Evolutionary conservation across 2,888 invertebrate species (phyloP).

Genomic region (Allacma fusca): DNA sequence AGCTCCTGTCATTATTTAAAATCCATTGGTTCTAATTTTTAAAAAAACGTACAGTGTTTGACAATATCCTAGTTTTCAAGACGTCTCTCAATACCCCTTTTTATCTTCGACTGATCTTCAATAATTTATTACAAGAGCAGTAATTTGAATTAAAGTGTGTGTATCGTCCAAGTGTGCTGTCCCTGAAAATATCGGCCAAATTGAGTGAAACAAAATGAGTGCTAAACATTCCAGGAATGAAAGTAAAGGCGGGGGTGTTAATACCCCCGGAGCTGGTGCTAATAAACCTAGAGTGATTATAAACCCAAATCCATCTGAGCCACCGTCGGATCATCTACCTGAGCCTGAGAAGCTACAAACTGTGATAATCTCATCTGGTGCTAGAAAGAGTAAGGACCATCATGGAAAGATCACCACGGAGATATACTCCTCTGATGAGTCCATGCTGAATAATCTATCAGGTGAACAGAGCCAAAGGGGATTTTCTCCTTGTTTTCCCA

Average conservation of each 20-base stretch:
- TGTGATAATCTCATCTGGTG: constrained; percentile 35
- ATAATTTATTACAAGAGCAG: too few relatives aligned
- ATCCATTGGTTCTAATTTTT: too few relatives aligned
- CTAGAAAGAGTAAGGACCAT: background rate
- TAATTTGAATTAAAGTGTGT: too few relatives aligned
- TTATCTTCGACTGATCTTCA: too few relatives aligned
- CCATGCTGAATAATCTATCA: background rate
- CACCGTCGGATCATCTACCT: background rate
- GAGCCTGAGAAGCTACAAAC: constrained; percentile 29
- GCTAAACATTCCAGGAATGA: constrained; percentile 1
- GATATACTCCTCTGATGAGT: constrained; percentile 6
- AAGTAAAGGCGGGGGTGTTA: background rate
- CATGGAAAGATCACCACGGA: constrained; percentile 19
- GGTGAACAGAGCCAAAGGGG: background rate
- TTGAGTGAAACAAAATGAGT: constrained; percentile 16
- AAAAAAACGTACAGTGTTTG: too few relatives aligned
- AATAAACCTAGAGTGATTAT: background rate
- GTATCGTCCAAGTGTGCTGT: too few relatives aligned
- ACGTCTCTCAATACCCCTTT: too few relatives aligned
- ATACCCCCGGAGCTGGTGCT: background rate
- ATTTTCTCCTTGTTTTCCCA: background rate
- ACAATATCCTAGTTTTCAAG: too few relatives aligned
- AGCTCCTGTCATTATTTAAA: too few relatives aligned
- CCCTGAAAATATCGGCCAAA: too few relatives aligned
- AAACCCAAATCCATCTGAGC: background rate